Percentiles rank a stretch among this genome's conserved stretches.
Evolutionary conservation across 2,797 vertebrate species (phyloP).

Genomic region (Adelosebastes latens): DNA sequence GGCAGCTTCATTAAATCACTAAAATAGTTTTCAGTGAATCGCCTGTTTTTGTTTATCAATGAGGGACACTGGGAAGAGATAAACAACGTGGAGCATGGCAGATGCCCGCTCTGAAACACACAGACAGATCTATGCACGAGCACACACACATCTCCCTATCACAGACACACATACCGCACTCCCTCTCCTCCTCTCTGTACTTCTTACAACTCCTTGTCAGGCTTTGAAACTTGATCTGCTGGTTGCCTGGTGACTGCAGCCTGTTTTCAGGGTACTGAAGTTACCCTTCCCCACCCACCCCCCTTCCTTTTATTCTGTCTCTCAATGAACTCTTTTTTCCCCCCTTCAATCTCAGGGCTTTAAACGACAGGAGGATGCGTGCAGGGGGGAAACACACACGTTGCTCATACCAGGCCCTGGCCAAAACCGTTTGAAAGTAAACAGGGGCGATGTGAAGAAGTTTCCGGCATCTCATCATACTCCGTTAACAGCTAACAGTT

Average conservation of each 20-base stretch:
- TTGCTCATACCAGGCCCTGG: constrained; percentile 58
- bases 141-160: constrained; percentile 4
- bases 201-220: constrained; percentile 79
- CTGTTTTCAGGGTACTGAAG: constrained; percentile 74
- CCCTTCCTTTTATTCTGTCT: constrained; percentile 77
- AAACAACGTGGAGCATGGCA: constrained; percentile 29
- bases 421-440: constrained; percentile 73
- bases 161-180: constrained; percentile 21
- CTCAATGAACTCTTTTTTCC: constrained; percentile 73
- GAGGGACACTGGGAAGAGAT: constrained; percentile 24
- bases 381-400: constrained; percentile 63
- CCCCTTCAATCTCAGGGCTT: constrained; percentile 72
- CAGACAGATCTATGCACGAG: constrained; percentile 41
- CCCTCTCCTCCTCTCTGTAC: constrained; percentile 57
- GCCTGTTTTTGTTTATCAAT: constrained; percentile 42
- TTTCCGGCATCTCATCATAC: constrained; percentile 25
- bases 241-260: constrained; percentile 83
- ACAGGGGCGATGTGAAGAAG: constrained; percentile 46
- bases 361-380: constrained; percentile 73
- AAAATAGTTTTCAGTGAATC: constrained; percentile 7
- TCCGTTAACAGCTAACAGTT: constrained; percentile 1
- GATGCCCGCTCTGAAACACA: constrained; percentile 32
- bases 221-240: constrained; percentile 84
- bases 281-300: constrained; percentile 48
- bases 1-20: constrained; percentile 28